A percentile compares a stretch with the other conserved stretches of the same genome.
Evolutionary conservation across 2,888 invertebrate species (phyloP).

Genomic region (Spodoptera picta): DNA sequence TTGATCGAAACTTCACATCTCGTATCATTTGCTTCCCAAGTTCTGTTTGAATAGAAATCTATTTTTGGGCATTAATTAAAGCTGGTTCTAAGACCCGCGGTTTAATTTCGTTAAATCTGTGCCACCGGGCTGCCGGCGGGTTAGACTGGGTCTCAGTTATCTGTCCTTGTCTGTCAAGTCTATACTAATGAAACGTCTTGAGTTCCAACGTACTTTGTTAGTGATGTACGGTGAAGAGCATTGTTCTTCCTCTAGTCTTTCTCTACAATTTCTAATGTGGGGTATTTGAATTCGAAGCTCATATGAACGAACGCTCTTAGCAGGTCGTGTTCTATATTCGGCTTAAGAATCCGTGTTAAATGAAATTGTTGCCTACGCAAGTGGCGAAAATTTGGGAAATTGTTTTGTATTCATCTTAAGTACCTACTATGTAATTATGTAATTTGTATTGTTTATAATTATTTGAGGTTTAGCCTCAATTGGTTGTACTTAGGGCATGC

Average conservation of each 20-base stretch:
- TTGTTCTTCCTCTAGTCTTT: slow-evolving; percentile 11
- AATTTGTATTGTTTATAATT: too few species aligned
- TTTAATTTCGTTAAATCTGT: slow-evolving; percentile 46
- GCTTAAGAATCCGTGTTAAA: too few species aligned
- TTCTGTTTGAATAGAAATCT: slow-evolving; percentile 23
- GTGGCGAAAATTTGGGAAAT: too few species aligned
- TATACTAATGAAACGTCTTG: slow-evolving; percentile 42
- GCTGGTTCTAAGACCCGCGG: slow-evolving; percentile 27
- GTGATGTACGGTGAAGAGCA: slow-evolving; percentile 18
- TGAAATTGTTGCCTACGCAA: too few species aligned
- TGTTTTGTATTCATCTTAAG: too few species aligned
- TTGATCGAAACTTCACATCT: slow-evolving; percentile 20
- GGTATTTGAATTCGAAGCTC: slow-evolving; percentile 1
- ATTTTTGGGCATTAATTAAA: slow-evolving; percentile 47
- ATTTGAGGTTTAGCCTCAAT: too few species aligned
- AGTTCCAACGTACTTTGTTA: slow-evolving; percentile 20
- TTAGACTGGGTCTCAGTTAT: slow-evolving; percentile 31
- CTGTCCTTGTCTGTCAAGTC: slow-evolving; percentile 40
- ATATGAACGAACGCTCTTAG: too few species aligned
- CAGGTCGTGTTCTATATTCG: too few species aligned
- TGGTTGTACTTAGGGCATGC: too few species aligned
- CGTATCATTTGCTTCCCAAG: slow-evolving; percentile 19
- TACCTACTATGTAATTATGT: too few species aligned
- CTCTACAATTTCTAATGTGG: not conserved
- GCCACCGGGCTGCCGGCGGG: slow-evolving; percentile 32